Evolutionary conservation across 2,888 invertebrate genomes (phyloP).

Genomic region (Rhagophthalmus giganteus): DNA sequence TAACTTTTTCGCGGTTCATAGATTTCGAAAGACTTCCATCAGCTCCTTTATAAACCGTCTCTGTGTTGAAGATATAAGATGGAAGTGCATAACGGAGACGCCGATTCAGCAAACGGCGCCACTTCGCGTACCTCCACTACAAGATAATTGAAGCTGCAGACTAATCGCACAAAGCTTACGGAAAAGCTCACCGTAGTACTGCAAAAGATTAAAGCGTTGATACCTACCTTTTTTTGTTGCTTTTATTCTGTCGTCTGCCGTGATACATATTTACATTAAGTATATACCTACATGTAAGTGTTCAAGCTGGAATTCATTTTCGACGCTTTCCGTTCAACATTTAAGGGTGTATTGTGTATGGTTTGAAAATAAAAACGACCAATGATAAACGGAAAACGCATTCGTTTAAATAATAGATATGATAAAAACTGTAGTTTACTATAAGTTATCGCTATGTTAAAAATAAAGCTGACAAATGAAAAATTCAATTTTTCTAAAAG

Average conservation of each 20-base stretch:
- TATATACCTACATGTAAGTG: conserved; percentile 19
- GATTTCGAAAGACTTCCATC: conserved; percentile 28
- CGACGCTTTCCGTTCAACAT: conserved; percentile 2
- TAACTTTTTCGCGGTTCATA: conserved; percentile 29
- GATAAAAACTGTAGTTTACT: too few relatives aligned
- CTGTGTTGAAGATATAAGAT: conserved; percentile 28
- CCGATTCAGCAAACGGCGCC: conserved; percentile 33
- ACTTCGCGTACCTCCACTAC: conserved; percentile 38
- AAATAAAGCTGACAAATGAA: too few relatives aligned
- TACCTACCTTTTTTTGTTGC: conserved; percentile 41
- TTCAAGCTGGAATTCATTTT: conserved; percentile 10
- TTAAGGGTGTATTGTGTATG: not conserved
- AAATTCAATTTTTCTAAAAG: too few relatives aligned
- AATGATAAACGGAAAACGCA: too few relatives aligned
- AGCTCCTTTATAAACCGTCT: conserved; percentile 24
- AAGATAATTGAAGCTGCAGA: conserved; percentile 46
- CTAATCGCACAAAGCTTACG: conserved; percentile 41
- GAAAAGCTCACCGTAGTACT: conserved; percentile 43
- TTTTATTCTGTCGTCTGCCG: conserved; percentile 32
- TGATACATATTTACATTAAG: conserved; percentile 23
- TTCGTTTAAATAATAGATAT: too few relatives aligned
- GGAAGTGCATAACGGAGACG: conserved; percentile 32
- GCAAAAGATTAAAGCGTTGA: conserved; percentile 45
- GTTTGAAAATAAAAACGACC: not conserved
- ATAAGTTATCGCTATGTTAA: too few relatives aligned